Conservation (phyloP, 2,797 vertebrate genomes). For the Heterohyrax brucei region DNA sequence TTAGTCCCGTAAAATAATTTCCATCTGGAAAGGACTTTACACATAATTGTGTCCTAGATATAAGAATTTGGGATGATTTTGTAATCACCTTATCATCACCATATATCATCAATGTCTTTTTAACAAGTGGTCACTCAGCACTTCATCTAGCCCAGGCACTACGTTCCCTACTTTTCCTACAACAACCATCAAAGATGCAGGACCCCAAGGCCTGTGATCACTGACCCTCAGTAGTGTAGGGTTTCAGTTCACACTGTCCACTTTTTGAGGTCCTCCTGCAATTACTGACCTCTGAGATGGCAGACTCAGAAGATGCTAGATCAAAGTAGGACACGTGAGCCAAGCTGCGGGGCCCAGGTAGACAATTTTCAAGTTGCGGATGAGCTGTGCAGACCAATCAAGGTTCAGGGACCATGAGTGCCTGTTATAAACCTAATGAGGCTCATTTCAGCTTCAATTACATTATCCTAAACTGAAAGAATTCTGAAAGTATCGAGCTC, state of each 20-base stretch:
- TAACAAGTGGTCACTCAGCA: accelerated
- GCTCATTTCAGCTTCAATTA: background rate
- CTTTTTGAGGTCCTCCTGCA: background rate
- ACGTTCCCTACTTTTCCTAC: background rate
- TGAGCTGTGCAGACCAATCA: background rate
- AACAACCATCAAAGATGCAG: accelerated
- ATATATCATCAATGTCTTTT: background rate
- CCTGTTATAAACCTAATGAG: background rate
- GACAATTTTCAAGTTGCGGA: background rate
- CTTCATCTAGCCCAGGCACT: accelerated
- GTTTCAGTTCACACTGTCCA: background rate
- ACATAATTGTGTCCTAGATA: background rate
- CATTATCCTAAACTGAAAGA: background rate
- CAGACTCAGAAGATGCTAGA: background rate
- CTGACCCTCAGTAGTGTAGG: background rate
- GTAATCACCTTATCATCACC: background rate
- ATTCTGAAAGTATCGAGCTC: background rate
- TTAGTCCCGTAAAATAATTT: background rate
- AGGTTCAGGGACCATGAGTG: background rate
- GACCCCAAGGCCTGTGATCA: accelerated
- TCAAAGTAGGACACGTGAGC: background rate
- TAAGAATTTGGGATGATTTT: background rate
- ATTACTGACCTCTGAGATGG: background rate
- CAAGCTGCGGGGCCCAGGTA: accelerated
- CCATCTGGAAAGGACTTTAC: background rate